A percentile compares a stretch with the other conserved stretches of the same genome.
Evolutionary conservation across 2,113 vertebrate genomes (phyloP).

Genomic region (Anguilla rostrata): DNA sequence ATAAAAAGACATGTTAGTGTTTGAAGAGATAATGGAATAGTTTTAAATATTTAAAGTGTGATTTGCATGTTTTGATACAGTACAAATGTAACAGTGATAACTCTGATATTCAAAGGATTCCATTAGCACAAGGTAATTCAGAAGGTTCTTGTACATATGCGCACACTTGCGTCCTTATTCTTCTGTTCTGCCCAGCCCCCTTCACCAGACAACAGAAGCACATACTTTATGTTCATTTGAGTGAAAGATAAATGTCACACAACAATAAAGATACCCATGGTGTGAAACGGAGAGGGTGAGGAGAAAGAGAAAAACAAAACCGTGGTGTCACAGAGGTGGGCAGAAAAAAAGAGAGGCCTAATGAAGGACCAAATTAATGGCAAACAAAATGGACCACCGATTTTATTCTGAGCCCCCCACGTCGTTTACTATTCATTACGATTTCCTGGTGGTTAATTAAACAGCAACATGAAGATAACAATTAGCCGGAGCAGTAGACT

Average conservation of each 20-base stretch:
- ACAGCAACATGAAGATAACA: constrained; percentile 6
- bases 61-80: constrained; percentile 32
- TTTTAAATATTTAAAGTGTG: constrained; percentile 16
- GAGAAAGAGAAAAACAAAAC: neutral
- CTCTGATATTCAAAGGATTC: constrained; percentile 39
- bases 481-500: neutral
- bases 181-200: constrained; percentile 34
- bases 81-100: constrained; percentile 20
- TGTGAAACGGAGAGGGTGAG: neutral
- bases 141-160: constrained; percentile 39
- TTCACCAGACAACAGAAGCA: constrained; percentile 50
- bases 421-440: neutral
- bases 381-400: neutral
- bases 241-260: constrained; percentile 63
- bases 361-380: neutral
- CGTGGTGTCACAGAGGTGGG: neutral
- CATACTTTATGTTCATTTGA: constrained; percentile 58
- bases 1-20: neutral
- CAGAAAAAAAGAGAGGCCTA: neutral
- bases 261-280: constrained; percentile 37
- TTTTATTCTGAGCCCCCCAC: neutral
- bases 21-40: neutral
- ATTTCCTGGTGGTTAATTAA: neutral
- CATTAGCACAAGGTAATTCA: constrained; percentile 43
- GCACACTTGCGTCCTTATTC: constrained; percentile 14